phyloP scores from a whole-genome alignment of 2,888 invertebrate species.

The Rhamphomyia laevipes region DNA sequence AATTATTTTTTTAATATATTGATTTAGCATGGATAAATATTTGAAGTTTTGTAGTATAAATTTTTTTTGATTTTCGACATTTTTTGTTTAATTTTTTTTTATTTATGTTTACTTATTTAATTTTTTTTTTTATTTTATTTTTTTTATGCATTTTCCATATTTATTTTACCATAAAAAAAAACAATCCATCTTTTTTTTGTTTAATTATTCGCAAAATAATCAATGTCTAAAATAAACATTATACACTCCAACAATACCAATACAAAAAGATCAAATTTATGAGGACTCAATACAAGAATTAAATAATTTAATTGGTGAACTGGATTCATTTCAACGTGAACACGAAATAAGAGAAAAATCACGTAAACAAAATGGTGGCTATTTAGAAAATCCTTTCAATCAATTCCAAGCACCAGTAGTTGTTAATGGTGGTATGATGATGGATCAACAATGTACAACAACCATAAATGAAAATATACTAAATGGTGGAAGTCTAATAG shows the following conservation, averaged over 20 bases:
- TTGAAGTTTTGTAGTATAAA: too few species aligned
- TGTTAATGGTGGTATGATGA: not conserved
- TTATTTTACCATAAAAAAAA: not conserved
- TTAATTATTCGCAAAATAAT: not conserved
- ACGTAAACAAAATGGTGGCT: not conserved
- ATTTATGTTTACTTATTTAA: too few species aligned
- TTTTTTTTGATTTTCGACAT: too few species aligned
- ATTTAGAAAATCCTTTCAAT: not conserved
- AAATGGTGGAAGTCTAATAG: constrained; percentile 1
- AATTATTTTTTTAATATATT: too few species aligned
- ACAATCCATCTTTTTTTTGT: not conserved
- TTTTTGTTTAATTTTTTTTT: not conserved
- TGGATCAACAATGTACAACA: constrained; percentile 15
- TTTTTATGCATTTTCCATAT: constrained; percentile 1
- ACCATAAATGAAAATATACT: constrained; percentile 9
- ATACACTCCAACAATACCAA: too few species aligned
- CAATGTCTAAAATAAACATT: not conserved
- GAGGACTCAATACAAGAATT: constrained; percentile 39
- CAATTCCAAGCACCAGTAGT: not conserved
- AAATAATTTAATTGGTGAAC: constrained; percentile 40
- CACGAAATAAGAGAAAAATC: constrained; percentile 31
- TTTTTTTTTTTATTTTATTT: constrained; percentile 7
- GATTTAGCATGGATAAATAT: too few species aligned
- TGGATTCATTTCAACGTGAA: constrained; percentile 39
- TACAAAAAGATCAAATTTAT: constrained; percentile 34